Evolutionary conservation across 2,113 vertebrate genomes (phyloP).

Genomic region (Cephalopterus ornatus): DNA sequence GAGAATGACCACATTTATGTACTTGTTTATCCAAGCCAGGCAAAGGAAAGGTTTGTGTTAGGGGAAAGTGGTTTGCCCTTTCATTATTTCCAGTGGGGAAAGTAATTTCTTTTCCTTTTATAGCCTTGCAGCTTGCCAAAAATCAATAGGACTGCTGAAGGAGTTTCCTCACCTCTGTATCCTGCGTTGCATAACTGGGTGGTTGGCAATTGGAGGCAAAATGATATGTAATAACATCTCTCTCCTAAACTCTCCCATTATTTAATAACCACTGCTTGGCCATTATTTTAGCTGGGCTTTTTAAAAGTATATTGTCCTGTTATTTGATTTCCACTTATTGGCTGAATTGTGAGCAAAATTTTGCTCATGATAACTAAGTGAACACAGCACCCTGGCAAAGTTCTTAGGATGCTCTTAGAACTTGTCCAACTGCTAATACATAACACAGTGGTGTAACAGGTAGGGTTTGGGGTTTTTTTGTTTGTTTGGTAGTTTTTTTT

Average conservation of each 20-base stretch:
- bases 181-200: neutral
- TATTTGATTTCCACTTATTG: neutral
- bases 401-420: neutral
- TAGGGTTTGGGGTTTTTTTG: no score
- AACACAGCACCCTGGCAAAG: neutral
- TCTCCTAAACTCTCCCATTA: neutral
- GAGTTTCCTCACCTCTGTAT: neutral
- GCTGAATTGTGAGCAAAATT: neutral
- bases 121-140: neutral
- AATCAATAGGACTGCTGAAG: neutral
- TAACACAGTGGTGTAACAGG: neutral
- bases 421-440: neutral
- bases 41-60: neutral
- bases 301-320: neutral
- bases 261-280: neutral
- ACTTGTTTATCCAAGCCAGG: neutral
- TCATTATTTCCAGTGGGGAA: neutral
- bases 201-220: neutral
- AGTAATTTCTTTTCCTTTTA: neutral
- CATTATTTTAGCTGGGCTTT: neutral
- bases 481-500: neutral
- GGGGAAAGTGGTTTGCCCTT: neutral
- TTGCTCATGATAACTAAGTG: neutral
- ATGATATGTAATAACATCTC: neutral
- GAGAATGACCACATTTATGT: neutral